Evolutionary conservation across 2,113 vertebrate species (phyloP).

Genomic region (Heloderma charlesbogerti): DNA sequence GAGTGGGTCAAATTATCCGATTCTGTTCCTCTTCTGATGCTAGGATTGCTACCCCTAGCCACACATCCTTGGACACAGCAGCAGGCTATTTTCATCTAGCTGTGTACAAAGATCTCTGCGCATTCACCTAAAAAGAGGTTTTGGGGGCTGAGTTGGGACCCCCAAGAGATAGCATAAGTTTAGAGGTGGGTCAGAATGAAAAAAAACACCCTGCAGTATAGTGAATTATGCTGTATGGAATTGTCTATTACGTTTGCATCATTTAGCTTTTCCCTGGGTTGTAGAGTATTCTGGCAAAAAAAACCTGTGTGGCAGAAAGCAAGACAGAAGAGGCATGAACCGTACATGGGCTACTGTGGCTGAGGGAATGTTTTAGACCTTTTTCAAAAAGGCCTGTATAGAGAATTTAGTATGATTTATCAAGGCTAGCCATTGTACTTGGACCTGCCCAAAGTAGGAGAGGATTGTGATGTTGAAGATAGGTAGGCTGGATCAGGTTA

Average conservation of each 20-base stretch:
- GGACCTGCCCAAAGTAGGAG: neutral
- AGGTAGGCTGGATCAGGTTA: neutral
- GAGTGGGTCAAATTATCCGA: neutral
- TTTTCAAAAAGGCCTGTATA: neutral
- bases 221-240: neutral
- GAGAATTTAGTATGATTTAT: neutral
- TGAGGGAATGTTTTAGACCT: neutral
- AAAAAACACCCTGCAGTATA: no score
- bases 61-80: neutral
- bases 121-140: neutral
- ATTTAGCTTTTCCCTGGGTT: neutral
- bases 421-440: neutral
- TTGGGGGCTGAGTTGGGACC: neutral
- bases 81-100: neutral
- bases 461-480: neutral
- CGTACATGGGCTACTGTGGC: neutral
- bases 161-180: neutral
- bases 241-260: neutral
- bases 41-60: neutral
- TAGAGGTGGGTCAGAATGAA: neutral
- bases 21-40: neutral
- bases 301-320: neutral
- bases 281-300: neutral
- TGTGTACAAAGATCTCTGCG: neutral
- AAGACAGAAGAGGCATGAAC: neutral